A percentile compares a stretch with the other conserved stretches of the same genome.
Evolutionary conservation across 2,888 invertebrate genomes (phyloP).

Genomic region (Cordilura impudica): DNA sequence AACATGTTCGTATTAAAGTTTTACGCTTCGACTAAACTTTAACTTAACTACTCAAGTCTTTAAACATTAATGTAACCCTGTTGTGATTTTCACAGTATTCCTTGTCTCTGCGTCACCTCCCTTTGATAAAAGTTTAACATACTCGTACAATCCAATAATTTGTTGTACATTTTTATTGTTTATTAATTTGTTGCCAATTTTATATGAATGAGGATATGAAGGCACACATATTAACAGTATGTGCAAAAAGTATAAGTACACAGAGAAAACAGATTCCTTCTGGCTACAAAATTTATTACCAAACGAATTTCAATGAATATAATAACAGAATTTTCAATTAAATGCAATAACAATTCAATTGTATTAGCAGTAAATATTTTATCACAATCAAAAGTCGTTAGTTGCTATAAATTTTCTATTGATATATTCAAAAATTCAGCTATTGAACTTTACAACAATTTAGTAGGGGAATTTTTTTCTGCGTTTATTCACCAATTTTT

Average conservation of each 20-base stretch:
- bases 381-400: too few relatives aligned
- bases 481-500: too few relatives aligned
- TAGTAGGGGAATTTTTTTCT: too few relatives aligned
- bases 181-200: constrained; percentile 63
- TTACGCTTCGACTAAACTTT: background rate
- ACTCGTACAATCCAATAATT: constrained; percentile 47
- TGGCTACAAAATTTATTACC: too few relatives aligned
- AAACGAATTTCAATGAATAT: too few relatives aligned
- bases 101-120: constrained; percentile 17
- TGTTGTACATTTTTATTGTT: constrained; percentile 64
- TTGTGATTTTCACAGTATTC: constrained; percentile 13
- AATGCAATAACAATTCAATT: too few relatives aligned
- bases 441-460: too few relatives aligned
- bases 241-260: background rate
- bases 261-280: too few relatives aligned
- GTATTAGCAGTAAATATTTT: too few relatives aligned
- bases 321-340: too few relatives aligned
- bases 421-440: too few relatives aligned
- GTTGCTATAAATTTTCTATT: too few relatives aligned
- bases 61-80: constrained; percentile 23
- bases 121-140: background rate
- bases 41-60: background rate
- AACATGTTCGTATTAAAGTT: background rate
- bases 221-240: background rate
- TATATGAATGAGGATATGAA: constrained; percentile 8